Evolutionary conservation across 1,140 invertebrate genomes (phyloP), one percentile per base, ranked within the genome.

Genomic region (Glossosoma conforme): DNA sequence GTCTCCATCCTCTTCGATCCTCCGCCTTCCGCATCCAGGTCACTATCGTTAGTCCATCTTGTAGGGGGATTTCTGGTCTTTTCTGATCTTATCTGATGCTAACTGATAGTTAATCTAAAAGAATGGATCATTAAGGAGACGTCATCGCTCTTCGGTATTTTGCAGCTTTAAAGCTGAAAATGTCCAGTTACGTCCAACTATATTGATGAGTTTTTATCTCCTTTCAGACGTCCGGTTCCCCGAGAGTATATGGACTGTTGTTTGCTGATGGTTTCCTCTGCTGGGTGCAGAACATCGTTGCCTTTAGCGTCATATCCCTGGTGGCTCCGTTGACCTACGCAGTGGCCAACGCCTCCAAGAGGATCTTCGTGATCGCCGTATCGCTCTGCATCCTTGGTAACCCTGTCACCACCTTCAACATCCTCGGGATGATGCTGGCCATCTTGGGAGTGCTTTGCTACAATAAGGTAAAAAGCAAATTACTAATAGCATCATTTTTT

Each of bases 281-380:
- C 65, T 97, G 93, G 86, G 67, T 94, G 50, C 94, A 98, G 68
- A 98, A 97, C 65, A 85, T 97, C 44, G 82, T 96, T 17, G 94
- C 95, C 0, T 98, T 98, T 69, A 92, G 89, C 50, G 84, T 98
- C 18, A 77, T 98, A 48, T 86, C 84, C 17, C 69, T 93, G 46
- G 91, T 97, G 1, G 85, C 92, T 11, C 92, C 95, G 13, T 74
- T 98, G 17, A 93, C 92, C 0, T 98, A 97, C 69, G 91, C 93
- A 0, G 93, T 98, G 15, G 91, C 93, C 11, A 97, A 89, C 69
- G 91, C 92, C 10, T 91, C 91, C n/a, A 98, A 98, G 70, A 77
- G 95, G 59, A 91, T 97, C 54, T 90, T 90, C 51, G 89, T 98
- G 14, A 97, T 98, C 60, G 84, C 80, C 15, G 83, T 91, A 17